Percentiles rank a stretch among this genome's conserved stretches.
Evolutionary conservation across 2,113 vertebrate species (phyloP).

Genomic region (Centrocercus urophasianus): DNA sequence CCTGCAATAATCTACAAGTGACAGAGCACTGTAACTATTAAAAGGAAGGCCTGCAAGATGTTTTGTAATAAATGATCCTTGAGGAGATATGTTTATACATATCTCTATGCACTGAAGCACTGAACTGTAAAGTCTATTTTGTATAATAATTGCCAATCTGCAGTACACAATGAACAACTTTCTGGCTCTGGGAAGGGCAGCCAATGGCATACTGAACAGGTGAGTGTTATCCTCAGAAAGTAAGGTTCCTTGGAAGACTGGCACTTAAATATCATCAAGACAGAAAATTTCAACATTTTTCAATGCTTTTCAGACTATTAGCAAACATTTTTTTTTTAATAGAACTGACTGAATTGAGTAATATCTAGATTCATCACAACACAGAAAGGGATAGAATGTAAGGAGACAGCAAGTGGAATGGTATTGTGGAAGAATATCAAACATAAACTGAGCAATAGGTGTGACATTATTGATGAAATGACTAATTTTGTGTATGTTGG

Average conservation of each 20-base stretch:
- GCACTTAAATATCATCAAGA: not conserved
- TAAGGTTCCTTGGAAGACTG: not conserved
- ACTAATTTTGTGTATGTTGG: not conserved
- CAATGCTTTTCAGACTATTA: not conserved
- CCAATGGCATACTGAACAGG: not conserved
- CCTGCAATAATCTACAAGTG: not conserved
- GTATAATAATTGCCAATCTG: not conserved
- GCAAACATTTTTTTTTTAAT: not conserved
- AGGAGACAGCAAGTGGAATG: not conserved
- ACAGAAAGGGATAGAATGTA: not conserved
- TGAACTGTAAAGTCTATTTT: not conserved
- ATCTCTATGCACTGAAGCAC: not conserved
- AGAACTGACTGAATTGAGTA: not conserved
- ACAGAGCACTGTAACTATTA: not conserved
- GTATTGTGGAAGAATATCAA: not conserved
- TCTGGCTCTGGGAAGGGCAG: not conserved
- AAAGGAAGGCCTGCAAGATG: not conserved
- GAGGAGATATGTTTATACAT: not conserved
- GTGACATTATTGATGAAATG: not conserved
- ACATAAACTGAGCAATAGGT: not conserved
- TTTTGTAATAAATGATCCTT: not conserved
- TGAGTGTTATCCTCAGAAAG: not conserved
- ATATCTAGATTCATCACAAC: not conserved
- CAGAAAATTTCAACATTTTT: not conserved
- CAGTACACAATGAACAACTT: not conserved